Evolutionary conservation across 2,797 vertebrate species (phyloP).

Genomic region (Gastrophryne carolinensis): DNA sequence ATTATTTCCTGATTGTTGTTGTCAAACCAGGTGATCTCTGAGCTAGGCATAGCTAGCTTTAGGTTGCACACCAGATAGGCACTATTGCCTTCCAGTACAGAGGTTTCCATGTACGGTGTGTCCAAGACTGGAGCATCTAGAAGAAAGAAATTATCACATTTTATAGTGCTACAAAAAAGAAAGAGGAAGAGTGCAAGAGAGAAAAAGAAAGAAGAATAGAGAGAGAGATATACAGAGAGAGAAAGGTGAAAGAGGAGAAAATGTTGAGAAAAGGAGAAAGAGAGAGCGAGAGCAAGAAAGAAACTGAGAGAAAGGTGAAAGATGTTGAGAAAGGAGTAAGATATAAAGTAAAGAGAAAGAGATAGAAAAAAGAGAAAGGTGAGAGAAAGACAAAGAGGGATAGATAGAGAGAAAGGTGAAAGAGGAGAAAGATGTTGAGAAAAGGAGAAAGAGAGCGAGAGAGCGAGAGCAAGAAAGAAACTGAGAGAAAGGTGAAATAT

Average conservation of each 20-base stretch:
- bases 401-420: too few relatives aligned
- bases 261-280: too few relatives aligned
- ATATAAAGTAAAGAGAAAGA: too few relatives aligned
- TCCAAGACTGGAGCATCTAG: constrained; percentile 77
- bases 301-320: too few relatives aligned
- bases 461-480: neutral
- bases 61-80: constrained; percentile 77
- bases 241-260: neutral
- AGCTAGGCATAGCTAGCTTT: constrained; percentile 62
- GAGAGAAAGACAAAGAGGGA: too few relatives aligned
- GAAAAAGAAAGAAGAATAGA: too few relatives aligned
- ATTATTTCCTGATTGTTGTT: constrained; percentile 70
- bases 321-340: too few relatives aligned
- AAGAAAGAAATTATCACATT: neutral
- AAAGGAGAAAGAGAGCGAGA: neutral
- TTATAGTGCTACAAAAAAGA: neutral
- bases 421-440: neutral
- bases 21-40: constrained; percentile 77
- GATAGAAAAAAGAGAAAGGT: too few relatives aligned
- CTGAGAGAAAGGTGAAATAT: neutral
- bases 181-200: too few relatives aligned
- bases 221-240: neutral
- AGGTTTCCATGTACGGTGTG: constrained; percentile 71
- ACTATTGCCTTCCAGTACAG: constrained; percentile 80
- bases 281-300: too few relatives aligned